phyloP scores from a whole-genome alignment of 2,888 invertebrate genomes.

The Drosophila parthenogenetica region DNA sequence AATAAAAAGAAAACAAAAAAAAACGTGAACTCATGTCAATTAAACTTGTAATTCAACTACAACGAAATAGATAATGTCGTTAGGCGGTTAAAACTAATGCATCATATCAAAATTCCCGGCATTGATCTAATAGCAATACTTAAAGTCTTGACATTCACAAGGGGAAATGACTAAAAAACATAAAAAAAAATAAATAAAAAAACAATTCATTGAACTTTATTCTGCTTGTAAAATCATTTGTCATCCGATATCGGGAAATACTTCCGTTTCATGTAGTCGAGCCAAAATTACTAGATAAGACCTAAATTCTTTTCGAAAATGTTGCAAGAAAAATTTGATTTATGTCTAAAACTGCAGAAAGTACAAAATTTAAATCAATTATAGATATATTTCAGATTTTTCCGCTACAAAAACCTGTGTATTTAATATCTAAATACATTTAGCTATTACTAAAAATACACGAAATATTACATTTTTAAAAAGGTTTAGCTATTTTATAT shows the following conservation, averaged over 20 bases:
- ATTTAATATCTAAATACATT: too few relatives aligned
- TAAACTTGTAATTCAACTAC: slow-evolving; percentile 6
- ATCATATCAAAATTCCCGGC: slow-evolving; percentile 5
- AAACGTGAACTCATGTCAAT: not conserved
- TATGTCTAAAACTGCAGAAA: too few relatives aligned
- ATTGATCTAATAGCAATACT: slow-evolving; percentile 10
- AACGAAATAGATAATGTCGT: slow-evolving; percentile 17
- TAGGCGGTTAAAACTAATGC: not conserved
- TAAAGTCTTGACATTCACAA: slow-evolving; percentile 1
- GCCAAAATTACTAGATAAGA: too few relatives aligned
- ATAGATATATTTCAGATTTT: too few relatives aligned
- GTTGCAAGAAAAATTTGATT: too few relatives aligned
- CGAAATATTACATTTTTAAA: too few relatives aligned
- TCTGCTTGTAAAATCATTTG: not conserved
- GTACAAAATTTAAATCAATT: too few relatives aligned
- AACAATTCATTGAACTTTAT: not conserved
- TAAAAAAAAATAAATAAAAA: not conserved
- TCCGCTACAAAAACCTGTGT: too few relatives aligned
- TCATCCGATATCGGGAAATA: not conserved
- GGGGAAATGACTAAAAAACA: not conserved
- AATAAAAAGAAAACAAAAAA: not conserved
- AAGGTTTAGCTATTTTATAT: too few relatives aligned
- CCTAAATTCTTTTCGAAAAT: too few relatives aligned
- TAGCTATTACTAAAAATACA: too few relatives aligned
- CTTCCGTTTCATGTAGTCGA: slow-evolving; percentile 2